Conservation (phyloP, 2,113 vertebrate species). For the Aepyceros melampus region DNA sequence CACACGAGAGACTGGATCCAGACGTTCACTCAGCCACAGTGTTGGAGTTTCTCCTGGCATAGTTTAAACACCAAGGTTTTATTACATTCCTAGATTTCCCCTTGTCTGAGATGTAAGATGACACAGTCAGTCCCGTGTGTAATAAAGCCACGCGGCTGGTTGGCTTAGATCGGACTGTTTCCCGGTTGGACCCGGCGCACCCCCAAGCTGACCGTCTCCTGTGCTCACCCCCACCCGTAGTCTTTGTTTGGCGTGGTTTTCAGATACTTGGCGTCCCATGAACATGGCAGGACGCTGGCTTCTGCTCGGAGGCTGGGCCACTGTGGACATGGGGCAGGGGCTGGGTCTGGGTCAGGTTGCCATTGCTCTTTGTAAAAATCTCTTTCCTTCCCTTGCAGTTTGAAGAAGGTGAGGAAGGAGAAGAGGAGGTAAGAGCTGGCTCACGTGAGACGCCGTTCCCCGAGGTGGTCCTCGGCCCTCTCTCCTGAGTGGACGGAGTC, state of each 20-base stretch:
- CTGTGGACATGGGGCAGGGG: not conserved
- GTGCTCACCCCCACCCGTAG: fast-evolving
- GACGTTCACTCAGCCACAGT: not conserved
- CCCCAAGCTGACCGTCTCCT: fast-evolving
- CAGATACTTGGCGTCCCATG: fast-evolving
- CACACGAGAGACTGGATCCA: not conserved
- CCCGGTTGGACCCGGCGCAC: fast-evolving
- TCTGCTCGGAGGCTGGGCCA: not conserved
- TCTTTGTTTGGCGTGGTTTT: not conserved
- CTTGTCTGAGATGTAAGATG: not conserved
- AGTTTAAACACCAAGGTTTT: not conserved
- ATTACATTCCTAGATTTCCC: fast-evolving
- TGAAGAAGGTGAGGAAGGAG: conserved; percentile 97
- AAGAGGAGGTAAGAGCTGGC: conserved; percentile 91
- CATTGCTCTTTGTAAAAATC: not conserved
- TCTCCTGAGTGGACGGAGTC: not conserved
- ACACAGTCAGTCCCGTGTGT: fast-evolving
- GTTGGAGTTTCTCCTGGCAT: no score
- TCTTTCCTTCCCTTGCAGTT: conserved; percentile 83
- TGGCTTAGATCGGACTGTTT: not conserved
- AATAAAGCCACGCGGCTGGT: fast-evolving
- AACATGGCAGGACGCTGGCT: not conserved
- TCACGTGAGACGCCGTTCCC: fast-evolving
- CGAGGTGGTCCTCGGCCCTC: fast-evolving
- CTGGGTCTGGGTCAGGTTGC: not conserved